Conservation (phyloP, 64 coral and sea anemone genomes). For the Dendronephthya gigantea region DNA sequence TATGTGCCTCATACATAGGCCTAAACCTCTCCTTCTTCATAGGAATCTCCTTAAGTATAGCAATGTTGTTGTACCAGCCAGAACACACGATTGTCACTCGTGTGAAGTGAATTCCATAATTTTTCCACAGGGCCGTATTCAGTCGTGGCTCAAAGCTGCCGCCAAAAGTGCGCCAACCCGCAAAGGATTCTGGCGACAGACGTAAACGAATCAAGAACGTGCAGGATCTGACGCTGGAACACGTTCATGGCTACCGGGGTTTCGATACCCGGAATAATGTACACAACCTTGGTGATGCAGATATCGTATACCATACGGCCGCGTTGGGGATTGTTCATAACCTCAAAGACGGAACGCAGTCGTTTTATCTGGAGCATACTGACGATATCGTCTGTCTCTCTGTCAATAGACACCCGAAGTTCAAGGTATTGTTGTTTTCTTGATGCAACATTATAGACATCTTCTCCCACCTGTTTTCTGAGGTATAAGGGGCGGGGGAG, state of each 20-base stretch:
- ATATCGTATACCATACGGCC: slow-evolving; percentile 87
- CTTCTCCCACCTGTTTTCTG: no score
- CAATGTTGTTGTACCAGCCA: no score
- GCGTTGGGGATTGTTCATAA: slow-evolving; percentile 75
- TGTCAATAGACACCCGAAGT: slow-evolving; percentile 95
- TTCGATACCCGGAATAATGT: slow-evolving; percentile 97
- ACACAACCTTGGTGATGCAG: slow-evolving; percentile 69
- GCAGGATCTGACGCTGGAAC: slow-evolving; percentile 62
- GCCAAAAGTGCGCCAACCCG: slow-evolving; percentile 69
- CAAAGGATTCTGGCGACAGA: slow-evolving; percentile 28
- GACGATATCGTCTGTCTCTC: slow-evolving; percentile 88
- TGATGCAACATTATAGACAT: not conserved
- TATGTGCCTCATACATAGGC: no score
- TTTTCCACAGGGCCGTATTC: not conserved
- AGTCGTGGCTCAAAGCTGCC: slow-evolving; percentile 76
- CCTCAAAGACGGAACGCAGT: slow-evolving; percentile 70
- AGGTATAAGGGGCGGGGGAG: no score
- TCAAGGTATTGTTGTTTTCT: slow-evolving; percentile 43
- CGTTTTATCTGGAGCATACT: slow-evolving; percentile 94
- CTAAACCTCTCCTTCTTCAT: no score
- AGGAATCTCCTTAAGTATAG: no score
- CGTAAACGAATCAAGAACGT: slow-evolving; percentile 63
- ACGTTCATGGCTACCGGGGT: slow-evolving; percentile 92
- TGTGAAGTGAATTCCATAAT: not conserved
- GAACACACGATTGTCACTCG: no score